Evolutionary conservation across 2,888 invertebrate species (phyloP).

Genomic region (Eristalinus sepulchralis): DNA sequence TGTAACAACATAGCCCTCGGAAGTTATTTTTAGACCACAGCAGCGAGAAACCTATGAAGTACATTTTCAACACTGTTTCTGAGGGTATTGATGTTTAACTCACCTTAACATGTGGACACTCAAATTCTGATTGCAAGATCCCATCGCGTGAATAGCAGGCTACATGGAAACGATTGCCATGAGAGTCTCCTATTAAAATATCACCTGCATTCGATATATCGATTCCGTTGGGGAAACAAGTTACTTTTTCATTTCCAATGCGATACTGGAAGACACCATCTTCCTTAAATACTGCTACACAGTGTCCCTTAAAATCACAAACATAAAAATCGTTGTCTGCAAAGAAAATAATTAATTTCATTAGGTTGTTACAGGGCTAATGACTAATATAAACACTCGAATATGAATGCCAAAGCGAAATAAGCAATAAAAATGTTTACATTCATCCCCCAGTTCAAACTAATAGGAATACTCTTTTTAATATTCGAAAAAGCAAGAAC

Average conservation of each 20-base stretch:
- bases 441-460: too few species aligned
- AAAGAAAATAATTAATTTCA: slow-evolving; percentile 72
- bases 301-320: slow-evolving; percentile 99
- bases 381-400: too few species aligned
- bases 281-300: slow-evolving; percentile 97
- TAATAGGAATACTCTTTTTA: too few species aligned
- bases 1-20: slow-evolving; percentile 97
- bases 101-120: slow-evolving; percentile 98
- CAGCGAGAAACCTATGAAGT: slow-evolving; percentile 95
- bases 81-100: slow-evolving; percentile 72
- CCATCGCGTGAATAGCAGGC: slow-evolving; percentile 97
- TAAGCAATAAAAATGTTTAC: not conserved
- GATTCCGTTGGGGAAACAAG: slow-evolving; percentile 98
- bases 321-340: slow-evolving; percentile 95
- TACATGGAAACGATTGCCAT: slow-evolving; percentile 98
- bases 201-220: slow-evolving; percentile 98
- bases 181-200: slow-evolving; percentile 97
- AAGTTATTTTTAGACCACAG: slow-evolving; percentile 98
- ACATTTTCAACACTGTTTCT: slow-evolving; percentile 27
- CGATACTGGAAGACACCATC: slow-evolving; percentile 95
- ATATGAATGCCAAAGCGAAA: not conserved
- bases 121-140: slow-evolving; percentile 93
- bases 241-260: slow-evolving; percentile 97
- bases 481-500: too few species aligned
- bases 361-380: not conserved